phyloP scores from a whole-genome alignment of 1,140 invertebrate genomes.

The Apis dorsata region DNA sequence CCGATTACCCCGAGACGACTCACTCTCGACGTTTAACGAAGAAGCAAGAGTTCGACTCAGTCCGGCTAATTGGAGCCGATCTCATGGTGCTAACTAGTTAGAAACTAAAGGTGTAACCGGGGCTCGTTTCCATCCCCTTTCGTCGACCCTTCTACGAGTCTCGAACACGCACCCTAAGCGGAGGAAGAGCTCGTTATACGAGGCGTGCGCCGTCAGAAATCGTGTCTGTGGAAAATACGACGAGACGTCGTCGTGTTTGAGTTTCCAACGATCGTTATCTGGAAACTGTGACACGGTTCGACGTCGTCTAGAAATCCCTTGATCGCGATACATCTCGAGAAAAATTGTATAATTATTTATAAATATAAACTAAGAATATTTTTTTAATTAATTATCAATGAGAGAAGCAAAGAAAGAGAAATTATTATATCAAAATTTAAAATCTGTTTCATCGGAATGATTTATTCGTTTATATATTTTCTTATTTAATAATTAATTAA shows the following conservation, averaged over 20 bases:
- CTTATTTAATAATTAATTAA: no score
- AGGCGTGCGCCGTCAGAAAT: neutral
- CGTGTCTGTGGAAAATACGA: neutral
- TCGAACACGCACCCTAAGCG: neutral
- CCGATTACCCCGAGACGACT: neutral
- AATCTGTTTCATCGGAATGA: no score
- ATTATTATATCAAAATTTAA: no score
- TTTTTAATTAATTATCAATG: no score
- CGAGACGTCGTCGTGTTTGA: conserved; percentile 1
- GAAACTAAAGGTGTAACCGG: conserved; percentile 19
- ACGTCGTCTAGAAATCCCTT: neutral
- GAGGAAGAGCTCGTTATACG: neutral
- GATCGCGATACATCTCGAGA: neutral
- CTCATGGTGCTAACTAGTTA: conserved; percentile 10
- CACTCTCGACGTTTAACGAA: neutral
- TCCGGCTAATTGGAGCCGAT: conserved; percentile 14
- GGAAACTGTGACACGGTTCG: neutral
- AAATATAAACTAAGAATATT: no score
- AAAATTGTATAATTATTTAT: no score
- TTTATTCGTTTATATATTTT: no score
- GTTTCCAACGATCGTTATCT: neutral
- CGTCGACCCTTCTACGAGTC: neutral
- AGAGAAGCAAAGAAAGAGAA: no score
- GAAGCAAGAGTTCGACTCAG: neutral
- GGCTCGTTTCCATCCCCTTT: neutral